Evolutionary conservation across 2,888 invertebrate species (phyloP).

Genomic region (Reticulitermes lucifugus): DNA sequence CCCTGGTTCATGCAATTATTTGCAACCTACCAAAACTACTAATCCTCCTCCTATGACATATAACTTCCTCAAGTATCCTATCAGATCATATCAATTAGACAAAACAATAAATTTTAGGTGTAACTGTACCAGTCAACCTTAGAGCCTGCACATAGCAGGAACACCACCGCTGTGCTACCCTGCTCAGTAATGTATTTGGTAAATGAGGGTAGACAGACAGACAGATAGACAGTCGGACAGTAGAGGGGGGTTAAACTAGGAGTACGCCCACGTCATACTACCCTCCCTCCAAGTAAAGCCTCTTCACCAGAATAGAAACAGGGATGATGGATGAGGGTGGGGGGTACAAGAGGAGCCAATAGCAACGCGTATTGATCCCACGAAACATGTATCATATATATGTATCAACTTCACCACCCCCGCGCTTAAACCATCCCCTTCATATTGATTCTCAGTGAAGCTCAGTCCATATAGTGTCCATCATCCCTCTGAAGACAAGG

Average conservation of each 20-base stretch:
- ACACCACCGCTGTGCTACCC: slow-evolving; percentile 8
- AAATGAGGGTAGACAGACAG: slow-evolving; percentile 41
- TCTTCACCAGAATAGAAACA: slow-evolving; percentile 22
- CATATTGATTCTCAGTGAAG: slow-evolving; percentile 32
- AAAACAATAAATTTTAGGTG: not conserved
- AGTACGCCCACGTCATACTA: slow-evolving; percentile 40
- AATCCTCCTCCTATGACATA: too few species aligned
- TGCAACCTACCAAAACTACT: too few species aligned
- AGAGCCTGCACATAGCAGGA: slow-evolving; percentile 28
- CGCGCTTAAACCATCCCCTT: slow-evolving; percentile 28
- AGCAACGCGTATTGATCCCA: slow-evolving; percentile 39
- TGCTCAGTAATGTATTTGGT: slow-evolving; percentile 42
- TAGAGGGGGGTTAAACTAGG: not conserved
- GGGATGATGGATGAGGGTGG: slow-evolving; percentile 35
- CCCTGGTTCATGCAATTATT: too few species aligned
- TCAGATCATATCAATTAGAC: not conserved
- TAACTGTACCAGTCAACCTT: slow-evolving; percentile 15
- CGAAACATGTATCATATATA: slow-evolving; percentile 43
- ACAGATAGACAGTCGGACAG: slow-evolving; percentile 14
- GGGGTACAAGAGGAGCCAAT: slow-evolving; percentile 36
- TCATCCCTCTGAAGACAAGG: slow-evolving; percentile 31
- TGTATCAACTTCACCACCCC: slow-evolving; percentile 32
- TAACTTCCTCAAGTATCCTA: not conserved
- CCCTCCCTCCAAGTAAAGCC: not conserved
- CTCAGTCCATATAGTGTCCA: slow-evolving; percentile 36